Evolutionary conservation across 2,888 invertebrate species (phyloP), one percentile per base, ranked within the genome.

Genomic region (Notocelia uddmanniana): DNA sequence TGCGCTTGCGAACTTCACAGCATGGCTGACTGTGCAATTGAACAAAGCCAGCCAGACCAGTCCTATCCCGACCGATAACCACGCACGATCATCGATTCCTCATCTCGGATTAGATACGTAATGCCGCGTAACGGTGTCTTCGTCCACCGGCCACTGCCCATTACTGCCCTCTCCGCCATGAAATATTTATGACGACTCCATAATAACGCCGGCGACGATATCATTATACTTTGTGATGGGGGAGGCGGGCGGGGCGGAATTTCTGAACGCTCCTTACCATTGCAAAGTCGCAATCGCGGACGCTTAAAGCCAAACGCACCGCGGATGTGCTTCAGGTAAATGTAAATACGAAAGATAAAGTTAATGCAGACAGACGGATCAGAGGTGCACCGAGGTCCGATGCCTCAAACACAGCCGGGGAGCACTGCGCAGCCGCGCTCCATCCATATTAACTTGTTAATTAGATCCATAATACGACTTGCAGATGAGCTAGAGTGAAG

Each of bases 381-480:
- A 55, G 15, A 50, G 60, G 19, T 68, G 73, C 73, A 59, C 18
- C 37, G 26, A 15, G 13, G 10, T 31, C 50, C 70, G 75, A 69
- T 79, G 78, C 78, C 77, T 75, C 75, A 64, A 71, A 80, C 80
- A 81, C 80, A 57, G 57, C 76, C 76, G 75, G 75, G 73, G 79
- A 78, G 78, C 79, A 77, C 87, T 86, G 93, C 93, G 92, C 92
- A 92, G 92, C 85, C 93, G 93, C 94, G 93, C 95, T 95, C 95
- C 96, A 95, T 95, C 96, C 96, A 96, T 96, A 96, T 96, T 96
- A 96, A 96, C 96, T 97, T 96, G 96, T 96, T 97, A 97, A 97
- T 97, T 97, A 97, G 96, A 96, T 96, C 95, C 96, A 96, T 96
- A 96, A 96, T 96, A 96, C 96, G 96, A 96, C 96, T 96, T 96